These are phyloP conservation scores for Horisme vitalbata DNA, from an alignment of 2,888 invertebrate species.

Conservation along the genomic window DNA sequence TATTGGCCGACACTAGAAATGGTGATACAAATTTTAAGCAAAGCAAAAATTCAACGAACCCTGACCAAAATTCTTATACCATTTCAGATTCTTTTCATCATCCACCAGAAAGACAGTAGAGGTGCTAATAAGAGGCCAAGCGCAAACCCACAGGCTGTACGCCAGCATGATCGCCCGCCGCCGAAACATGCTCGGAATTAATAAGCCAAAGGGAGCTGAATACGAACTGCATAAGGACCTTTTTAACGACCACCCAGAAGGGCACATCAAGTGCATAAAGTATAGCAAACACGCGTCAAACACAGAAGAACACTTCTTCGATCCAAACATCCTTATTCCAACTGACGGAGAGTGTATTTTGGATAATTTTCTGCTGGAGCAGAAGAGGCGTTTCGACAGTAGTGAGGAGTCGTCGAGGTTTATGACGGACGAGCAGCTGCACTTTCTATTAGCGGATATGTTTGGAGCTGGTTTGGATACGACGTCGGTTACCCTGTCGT, in stretches of 20 bases:
- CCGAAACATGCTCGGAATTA: conserved; percentile 57
- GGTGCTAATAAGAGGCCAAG: conserved; percentile 86
- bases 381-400: conserved; percentile 71
- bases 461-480: conserved; percentile 95
- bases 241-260: conserved; percentile 62
- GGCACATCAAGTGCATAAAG: conserved; percentile 69
- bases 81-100: conserved; percentile 83
- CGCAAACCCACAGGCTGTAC: conserved; percentile 88
- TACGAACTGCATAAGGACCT: conserved; percentile 55
- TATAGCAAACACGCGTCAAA: conserved; percentile 63
- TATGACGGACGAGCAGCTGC: conserved; percentile 86
- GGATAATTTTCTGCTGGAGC: conserved; percentile 85
- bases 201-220: conserved; percentile 54
- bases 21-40: no score
- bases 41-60: no score
- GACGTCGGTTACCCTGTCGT: conserved; percentile 89
- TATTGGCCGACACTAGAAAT: no score
- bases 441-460: conserved; percentile 90
- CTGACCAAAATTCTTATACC: neutral
- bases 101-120: conserved; percentile 85
- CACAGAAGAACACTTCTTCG: conserved; percentile 67
- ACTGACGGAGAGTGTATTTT: conserved; percentile 82
- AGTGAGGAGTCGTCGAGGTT: conserved; percentile 69
- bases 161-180: conserved; percentile 85
- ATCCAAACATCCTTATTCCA: conserved; percentile 62